A percentile compares a stretch with the other conserved stretches of the same genome.
Evolutionary conservation across 2,888 invertebrate species (phyloP).

Genomic region (Folsomia manolachei): DNA sequence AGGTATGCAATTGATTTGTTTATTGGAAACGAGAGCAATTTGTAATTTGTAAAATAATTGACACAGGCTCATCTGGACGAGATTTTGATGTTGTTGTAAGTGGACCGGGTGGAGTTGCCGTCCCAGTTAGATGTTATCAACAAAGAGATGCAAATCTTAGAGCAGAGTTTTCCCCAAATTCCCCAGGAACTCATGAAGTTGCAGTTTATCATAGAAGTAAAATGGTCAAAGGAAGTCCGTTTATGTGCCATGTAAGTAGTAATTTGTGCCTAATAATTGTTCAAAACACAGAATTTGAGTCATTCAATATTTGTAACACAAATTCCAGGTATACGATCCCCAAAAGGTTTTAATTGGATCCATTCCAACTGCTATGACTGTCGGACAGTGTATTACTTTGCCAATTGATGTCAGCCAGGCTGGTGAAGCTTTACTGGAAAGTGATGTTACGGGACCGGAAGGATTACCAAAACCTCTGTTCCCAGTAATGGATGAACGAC

Average conservation of each 20-base stretch:
- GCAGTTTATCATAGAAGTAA: conserved; percentile 88
- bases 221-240: conserved; percentile 88
- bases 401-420: conserved; percentile 80
- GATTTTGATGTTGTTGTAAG: conserved; percentile 90
- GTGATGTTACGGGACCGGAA: conserved; percentile 80
- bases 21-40: too few relatives aligned
- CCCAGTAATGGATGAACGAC: conserved; percentile 61
- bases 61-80: conserved; percentile 58
- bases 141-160: conserved; percentile 92
- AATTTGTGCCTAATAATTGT: too few relatives aligned
- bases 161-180: conserved; percentile 70
- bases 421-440: conserved; percentile 80
- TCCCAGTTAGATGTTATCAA: conserved; percentile 90
- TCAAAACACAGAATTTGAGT: too few relatives aligned
- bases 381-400: conserved; percentile 78
- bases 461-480: conserved; percentile 79
- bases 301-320: too few relatives aligned
- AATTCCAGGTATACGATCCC: conserved; percentile 86
- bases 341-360: conserved; percentile 72
- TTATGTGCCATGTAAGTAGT: conserved; percentile 89
- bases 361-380: conserved; percentile 64
- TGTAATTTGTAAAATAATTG: neutral
- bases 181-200: conserved; percentile 60
- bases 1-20: conserved; percentile 21
- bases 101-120: conserved; percentile 69